These are phyloP conservation scores for Morinoia aosen DNA, from an alignment of 2,888 invertebrate genomes.

Conservation along the genomic window DNA sequence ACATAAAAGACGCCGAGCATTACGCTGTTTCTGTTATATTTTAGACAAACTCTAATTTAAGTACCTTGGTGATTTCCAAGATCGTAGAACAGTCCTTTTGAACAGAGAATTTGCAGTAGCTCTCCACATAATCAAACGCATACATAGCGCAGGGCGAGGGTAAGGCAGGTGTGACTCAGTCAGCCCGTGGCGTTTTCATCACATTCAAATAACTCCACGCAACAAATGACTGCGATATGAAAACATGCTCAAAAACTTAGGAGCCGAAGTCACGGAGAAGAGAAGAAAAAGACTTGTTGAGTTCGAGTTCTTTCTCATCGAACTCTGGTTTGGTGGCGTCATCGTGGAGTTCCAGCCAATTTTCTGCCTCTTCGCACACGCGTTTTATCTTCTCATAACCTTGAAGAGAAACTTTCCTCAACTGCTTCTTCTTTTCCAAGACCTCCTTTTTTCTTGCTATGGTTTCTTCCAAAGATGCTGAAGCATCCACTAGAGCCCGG, in stretches of 20 bases:
- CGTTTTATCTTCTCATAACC: slow-evolving; percentile 86
- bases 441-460: slow-evolving; percentile 83
- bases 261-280: slow-evolving; percentile 87
- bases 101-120: too few relatives aligned
- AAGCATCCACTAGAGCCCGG: slow-evolving; percentile 73
- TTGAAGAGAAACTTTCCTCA: slow-evolving; percentile 87
- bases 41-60: too few relatives aligned
- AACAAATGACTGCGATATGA: too few relatives aligned
- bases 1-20: too few relatives aligned
- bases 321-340: slow-evolving; percentile 95
- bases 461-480: slow-evolving; percentile 72
- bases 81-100: too few relatives aligned
- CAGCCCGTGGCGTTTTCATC: too few relatives aligned
- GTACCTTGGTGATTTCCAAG: too few relatives aligned
- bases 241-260: neutral
- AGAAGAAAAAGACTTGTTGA: slow-evolving; percentile 92
- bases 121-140: too few relatives aligned
- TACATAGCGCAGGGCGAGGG: too few relatives aligned
- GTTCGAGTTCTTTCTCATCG: slow-evolving; percentile 94
- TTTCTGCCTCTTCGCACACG: slow-evolving; percentile 90
- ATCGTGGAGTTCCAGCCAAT: slow-evolving; percentile 82
- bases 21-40: too few relatives aligned
- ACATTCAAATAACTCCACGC: too few relatives aligned
- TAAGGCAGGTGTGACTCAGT: too few relatives aligned
- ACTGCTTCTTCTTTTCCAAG: slow-evolving; percentile 91